phyloP scores from a whole-genome alignment of 2,888 invertebrate genomes.

The Tenodera sinensis region DNA sequence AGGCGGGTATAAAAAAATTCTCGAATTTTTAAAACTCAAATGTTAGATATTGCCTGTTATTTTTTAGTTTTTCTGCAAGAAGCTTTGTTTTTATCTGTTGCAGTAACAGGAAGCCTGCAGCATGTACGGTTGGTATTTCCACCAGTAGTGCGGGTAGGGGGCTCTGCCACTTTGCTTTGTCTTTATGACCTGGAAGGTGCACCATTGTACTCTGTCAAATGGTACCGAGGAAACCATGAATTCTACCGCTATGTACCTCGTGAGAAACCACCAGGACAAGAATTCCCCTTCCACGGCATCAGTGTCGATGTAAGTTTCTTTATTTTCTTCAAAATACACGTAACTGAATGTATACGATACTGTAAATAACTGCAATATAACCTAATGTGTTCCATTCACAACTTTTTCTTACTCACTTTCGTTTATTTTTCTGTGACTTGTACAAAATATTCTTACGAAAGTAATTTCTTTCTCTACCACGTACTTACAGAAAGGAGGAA shows the following conservation, averaged over 20 bases:
- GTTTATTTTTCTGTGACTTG: too few species aligned
- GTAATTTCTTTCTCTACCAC: too few species aligned
- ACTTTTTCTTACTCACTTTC: too few species aligned
- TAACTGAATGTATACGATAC: too few species aligned
- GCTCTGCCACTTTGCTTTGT: conserved; percentile 41
- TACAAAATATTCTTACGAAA: too few species aligned
- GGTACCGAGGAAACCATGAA: conserved; percentile 40
- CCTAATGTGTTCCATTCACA: too few species aligned
- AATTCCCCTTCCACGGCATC: conserved; percentile 40
- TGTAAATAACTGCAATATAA: too few species aligned
- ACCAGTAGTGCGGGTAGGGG: conserved; percentile 39
- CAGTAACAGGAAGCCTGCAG: conserved; percentile 24
- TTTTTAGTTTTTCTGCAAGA: too few species aligned
- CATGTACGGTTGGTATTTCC: conserved; percentile 45
- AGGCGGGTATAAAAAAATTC: too few species aligned
- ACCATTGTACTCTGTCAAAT: conserved; percentile 45
- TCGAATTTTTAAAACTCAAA: too few species aligned
- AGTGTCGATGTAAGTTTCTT: conserved; percentile 40
- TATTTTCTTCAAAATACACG: background rate
- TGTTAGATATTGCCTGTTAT: too few species aligned
- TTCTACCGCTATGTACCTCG: conserved; percentile 45
- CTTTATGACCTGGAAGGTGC: conserved; percentile 42
- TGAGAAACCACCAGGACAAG: conserved; percentile 41
- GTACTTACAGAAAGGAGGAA: too few species aligned
- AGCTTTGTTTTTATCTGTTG: background rate